Conservation (phyloP, 2,113 vertebrate genomes). For the Percina caprodes region DNA sequence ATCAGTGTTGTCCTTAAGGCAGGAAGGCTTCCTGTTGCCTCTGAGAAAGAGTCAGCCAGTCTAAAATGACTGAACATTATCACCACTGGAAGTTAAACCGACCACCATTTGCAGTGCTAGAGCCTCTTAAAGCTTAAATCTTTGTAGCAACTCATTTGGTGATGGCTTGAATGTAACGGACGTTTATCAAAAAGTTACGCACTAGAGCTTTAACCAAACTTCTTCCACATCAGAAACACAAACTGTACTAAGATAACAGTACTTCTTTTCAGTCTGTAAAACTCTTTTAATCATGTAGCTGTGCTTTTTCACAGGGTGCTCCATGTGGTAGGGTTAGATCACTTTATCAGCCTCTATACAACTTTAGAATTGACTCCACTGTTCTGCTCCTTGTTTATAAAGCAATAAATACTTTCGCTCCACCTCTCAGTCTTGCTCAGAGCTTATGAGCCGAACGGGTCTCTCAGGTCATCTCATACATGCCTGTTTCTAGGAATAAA, state of each 20-base stretch:
- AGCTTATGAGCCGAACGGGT: slow-evolving; percentile 6
- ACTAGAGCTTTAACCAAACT: no score
- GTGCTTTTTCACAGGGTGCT: background rate
- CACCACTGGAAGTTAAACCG: background rate
- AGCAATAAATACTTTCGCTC: slow-evolving; percentile 4
- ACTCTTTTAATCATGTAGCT: no score
- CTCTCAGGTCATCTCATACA: slow-evolving; percentile 30
- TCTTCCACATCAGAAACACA: no score
- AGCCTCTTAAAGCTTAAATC: background rate
- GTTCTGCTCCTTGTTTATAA: slow-evolving; percentile 10
- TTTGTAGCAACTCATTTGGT: no score
- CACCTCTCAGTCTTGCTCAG: slow-evolving; percentile 19
- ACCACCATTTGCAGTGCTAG: background rate
- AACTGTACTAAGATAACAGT: no score
- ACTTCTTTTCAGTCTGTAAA: no score
- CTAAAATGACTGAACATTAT: background rate
- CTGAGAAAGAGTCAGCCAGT: background rate
- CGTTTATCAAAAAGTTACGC: no score
- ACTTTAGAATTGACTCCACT: background rate
- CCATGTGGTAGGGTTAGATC: background rate
- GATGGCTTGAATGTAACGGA: no score
- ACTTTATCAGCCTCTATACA: background rate
- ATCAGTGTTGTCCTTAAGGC: slow-evolving; percentile 1
- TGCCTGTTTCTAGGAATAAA: slow-evolving; percentile 21
- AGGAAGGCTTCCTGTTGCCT: background rate